These are phyloP conservation scores for Pachycephus smyrnensis DNA, from an alignment of 2,888 invertebrate species.

Conservation along the genomic window DNA sequence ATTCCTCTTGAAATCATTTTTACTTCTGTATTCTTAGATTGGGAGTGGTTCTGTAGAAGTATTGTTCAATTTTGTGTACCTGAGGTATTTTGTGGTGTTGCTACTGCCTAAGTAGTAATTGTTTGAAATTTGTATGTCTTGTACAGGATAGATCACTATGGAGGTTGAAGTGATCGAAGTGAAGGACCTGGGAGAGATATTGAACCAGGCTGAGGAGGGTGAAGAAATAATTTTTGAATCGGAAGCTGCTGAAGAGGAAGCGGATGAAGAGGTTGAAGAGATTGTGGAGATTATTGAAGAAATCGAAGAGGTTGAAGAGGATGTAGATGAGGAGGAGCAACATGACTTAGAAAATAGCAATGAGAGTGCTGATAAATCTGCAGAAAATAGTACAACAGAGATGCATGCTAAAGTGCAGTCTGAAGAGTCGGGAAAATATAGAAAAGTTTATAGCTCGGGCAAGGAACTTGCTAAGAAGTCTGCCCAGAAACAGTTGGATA, in stretches of 20 bases:
- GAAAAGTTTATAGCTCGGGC: background rate
- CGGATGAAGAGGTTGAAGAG: constrained; percentile 53
- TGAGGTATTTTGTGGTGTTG: background rate
- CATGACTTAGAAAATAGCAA: background rate
- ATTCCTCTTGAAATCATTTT: background rate
- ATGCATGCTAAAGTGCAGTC: constrained; percentile 14
- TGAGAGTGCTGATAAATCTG: background rate
- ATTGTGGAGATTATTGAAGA: constrained; percentile 62
- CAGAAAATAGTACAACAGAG: background rate
- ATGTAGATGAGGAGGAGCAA: constrained; percentile 26
- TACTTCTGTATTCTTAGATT: background rate
- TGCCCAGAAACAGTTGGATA: constrained; percentile 8
- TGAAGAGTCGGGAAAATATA: constrained; percentile 15
- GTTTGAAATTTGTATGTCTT: background rate
- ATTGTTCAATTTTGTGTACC: background rate
- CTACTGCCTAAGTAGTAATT: background rate
- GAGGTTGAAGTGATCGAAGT: constrained; percentile 34
- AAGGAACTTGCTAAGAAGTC: constrained; percentile 25
- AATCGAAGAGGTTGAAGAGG: constrained; percentile 49
- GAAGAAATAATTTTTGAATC: constrained; percentile 55
- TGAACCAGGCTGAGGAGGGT: constrained; percentile 46
- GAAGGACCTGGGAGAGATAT: constrained; percentile 44
- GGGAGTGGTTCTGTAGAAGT: background rate
- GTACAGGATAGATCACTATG: background rate
- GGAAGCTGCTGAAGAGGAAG: constrained; percentile 45